phyloP scores from a whole-genome alignment of 1,140 invertebrate genomes.

The Hycleus cichorii region DNA sequence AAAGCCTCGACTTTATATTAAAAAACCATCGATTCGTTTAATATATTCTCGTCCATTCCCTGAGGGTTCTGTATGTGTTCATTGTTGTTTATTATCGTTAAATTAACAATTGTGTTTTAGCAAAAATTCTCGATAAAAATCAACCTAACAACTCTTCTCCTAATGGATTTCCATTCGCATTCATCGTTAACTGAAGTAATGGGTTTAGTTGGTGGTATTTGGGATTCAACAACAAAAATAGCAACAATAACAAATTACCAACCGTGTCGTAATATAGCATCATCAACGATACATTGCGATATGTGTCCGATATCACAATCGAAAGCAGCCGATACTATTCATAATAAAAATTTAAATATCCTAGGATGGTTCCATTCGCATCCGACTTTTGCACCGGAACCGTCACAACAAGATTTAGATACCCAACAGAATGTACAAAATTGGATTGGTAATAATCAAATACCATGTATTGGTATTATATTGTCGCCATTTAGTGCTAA shows the following conservation, averaged over 20 bases:
- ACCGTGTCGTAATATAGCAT: conserved; percentile 48
- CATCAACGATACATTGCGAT: conserved; percentile 62
- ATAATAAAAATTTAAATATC: conserved; percentile 43
- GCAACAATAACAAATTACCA: conserved; percentile 47
- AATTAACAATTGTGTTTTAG: conserved; percentile 37
- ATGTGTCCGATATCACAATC: conserved; percentile 56
- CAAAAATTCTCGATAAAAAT: conserved; percentile 55
- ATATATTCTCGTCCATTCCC: conserved; percentile 47
- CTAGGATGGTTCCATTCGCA: conserved; percentile 63
- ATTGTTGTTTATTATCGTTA: not conserved
- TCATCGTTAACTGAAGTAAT: conserved; percentile 61
- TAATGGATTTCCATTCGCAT: conserved; percentile 65
- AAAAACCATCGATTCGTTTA: conserved; percentile 41
- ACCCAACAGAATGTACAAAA: conserved; percentile 52
- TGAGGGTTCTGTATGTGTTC: conserved; percentile 43
- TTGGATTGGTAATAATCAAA: conserved; percentile 46
- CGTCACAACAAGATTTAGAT: conserved; percentile 54
- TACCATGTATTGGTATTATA: conserved; percentile 52
- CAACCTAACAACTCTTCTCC: conserved; percentile 50
- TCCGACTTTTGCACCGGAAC: conserved; percentile 55
- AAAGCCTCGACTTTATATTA: conserved; percentile 32
- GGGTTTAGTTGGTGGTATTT: conserved; percentile 58
- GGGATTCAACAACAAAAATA: conserved; percentile 31
- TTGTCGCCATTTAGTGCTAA: conserved; percentile 47
- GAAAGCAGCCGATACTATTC: conserved; percentile 49